These are phyloP conservation scores for Pantherophis vulpinus DNA, from an alignment of 2,797 vertebrate species.

Conservation along the genomic window DNA sequence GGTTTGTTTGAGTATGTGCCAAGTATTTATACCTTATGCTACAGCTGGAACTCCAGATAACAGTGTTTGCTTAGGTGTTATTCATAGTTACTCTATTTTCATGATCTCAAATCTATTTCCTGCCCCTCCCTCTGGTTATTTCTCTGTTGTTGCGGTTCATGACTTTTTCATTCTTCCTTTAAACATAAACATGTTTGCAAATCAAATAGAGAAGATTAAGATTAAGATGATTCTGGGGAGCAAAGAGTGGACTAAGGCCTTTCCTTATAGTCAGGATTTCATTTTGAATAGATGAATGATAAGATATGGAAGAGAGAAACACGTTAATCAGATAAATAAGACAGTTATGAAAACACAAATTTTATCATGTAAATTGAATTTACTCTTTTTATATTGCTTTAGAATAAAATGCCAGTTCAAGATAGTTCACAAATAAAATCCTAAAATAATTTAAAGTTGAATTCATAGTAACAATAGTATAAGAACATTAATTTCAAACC, in stretches of 20 bases:
- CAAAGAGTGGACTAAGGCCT: neutral
- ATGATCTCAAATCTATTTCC: slow-evolving; percentile 9
- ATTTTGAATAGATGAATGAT: neutral
- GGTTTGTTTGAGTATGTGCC: slow-evolving; percentile 38
- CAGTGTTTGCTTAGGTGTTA: neutral
- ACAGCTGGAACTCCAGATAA: slow-evolving; percentile 29
- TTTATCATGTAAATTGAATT: neutral
- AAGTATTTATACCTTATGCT: slow-evolving; percentile 14
- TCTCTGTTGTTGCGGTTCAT: neutral
- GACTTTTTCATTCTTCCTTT: neutral
- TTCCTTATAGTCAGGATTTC: neutral
- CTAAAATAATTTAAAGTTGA: neutral
- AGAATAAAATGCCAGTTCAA: neutral
- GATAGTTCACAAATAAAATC: neutral
- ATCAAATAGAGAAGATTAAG: neutral
- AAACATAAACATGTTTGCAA: neutral
- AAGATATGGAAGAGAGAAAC: neutral
- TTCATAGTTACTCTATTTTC: neutral
- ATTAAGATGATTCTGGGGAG: neutral
- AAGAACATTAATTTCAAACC: neutral
- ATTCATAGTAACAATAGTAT: neutral
- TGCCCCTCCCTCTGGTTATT: neutral
- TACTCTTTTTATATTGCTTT: neutral
- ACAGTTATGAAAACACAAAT: neutral
- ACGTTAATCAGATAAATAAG: neutral